Evolutionary conservation across 2,797 vertebrate genomes (phyloP).

Genomic region (Cuniculus paca): DNA sequence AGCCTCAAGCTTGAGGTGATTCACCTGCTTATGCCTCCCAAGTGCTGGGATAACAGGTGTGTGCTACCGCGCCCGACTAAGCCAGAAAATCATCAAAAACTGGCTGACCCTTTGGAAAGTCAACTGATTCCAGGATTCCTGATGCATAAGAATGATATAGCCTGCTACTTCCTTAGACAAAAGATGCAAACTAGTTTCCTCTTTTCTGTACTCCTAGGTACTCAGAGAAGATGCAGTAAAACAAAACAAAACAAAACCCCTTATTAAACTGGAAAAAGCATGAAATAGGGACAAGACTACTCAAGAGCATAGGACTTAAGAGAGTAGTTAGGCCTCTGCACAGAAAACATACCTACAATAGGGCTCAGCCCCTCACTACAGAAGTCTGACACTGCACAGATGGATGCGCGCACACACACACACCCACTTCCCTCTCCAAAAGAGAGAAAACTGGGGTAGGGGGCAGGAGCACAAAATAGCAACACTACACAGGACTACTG

Average conservation of each 20-base stretch:
- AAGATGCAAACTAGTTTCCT: too few relatives aligned
- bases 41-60: neutral
- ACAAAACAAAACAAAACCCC: neutral
- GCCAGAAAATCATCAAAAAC: neutral
- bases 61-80: neutral
- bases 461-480: neutral
- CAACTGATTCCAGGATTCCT: neutral
- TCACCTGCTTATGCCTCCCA: neutral
- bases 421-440: neutral
- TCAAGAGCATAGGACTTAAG: neutral
- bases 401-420: accelerated
- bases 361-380: neutral
- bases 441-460: neutral
- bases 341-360: neutral
- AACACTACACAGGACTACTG: neutral
- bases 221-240: neutral
- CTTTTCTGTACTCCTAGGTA: neutral
- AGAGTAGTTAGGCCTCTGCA: neutral
- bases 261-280: neutral
- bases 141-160: neutral
- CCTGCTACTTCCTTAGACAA: neutral
- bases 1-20: neutral
- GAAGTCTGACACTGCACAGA: neutral
- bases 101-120: neutral
- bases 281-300: neutral